These are phyloP conservation scores for Reticulitermes lucifugus DNA, from an alignment of 2,888 invertebrate genomes.

Conservation along the genomic window DNA sequence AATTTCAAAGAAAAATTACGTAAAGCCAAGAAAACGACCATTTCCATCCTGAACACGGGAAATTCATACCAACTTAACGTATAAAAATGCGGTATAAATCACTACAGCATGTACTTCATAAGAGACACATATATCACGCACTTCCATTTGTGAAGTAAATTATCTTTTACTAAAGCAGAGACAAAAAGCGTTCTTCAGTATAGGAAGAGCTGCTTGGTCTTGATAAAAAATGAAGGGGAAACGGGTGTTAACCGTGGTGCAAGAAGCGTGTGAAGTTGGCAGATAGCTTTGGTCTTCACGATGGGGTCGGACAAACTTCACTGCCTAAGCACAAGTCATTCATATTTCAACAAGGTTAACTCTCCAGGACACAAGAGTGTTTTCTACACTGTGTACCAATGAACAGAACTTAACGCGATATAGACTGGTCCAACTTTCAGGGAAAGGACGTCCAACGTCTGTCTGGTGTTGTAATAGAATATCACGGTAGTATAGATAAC, in stretches of 20 bases:
- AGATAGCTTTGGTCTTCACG: conserved; percentile 10
- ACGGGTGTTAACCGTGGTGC: conserved; percentile 14
- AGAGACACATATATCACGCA: conserved; percentile 38
- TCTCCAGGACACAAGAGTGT: too few species aligned
- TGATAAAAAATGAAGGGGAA: conserved; percentile 35
- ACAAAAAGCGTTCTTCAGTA: conserved; percentile 9
- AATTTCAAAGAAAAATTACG: neutral
- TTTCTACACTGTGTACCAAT: too few species aligned
- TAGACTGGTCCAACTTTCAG: too few species aligned
- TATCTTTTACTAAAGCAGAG: conserved; percentile 38
- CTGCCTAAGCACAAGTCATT: neutral
- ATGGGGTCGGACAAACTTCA: neutral
- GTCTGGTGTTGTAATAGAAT: too few species aligned
- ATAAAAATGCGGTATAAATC: conserved; percentile 18
- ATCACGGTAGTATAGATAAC: too few species aligned
- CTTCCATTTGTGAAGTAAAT: conserved; percentile 46
- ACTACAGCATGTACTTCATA: conserved; percentile 11
- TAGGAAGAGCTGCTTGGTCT: conserved; percentile 20
- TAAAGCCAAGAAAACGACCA: neutral
- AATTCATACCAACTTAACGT: conserved; percentile 23
- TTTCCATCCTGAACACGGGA: neutral
- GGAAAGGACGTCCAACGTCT: too few species aligned
- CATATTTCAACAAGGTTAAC: neutral
- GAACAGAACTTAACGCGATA: too few species aligned
- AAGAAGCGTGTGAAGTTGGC: conserved; percentile 30